phyloP scores from a whole-genome alignment of 2,113 vertebrate species.

The Xenopus tropicalis region DNA sequence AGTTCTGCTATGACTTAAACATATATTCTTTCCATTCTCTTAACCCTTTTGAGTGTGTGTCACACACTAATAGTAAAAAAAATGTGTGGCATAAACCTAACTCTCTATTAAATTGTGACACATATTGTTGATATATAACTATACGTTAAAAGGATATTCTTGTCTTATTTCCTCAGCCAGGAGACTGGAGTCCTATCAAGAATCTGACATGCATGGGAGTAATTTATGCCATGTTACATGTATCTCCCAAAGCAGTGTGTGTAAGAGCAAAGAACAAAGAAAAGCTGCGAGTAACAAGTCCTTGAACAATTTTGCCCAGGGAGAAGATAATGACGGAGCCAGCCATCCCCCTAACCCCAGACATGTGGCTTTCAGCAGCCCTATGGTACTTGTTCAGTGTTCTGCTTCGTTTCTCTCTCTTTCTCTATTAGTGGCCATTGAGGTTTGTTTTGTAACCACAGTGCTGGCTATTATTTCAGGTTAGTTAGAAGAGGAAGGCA shows the following conservation, averaged over 20 bases:
- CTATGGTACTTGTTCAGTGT: slow-evolving; percentile 71
- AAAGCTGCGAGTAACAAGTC: slow-evolving; percentile 62
- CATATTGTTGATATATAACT: too few species aligned
- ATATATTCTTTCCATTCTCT: too few species aligned
- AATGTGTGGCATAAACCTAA: too few species aligned
- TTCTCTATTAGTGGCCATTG: neutral
- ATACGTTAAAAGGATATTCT: too few species aligned
- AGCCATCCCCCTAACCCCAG: slow-evolving; percentile 43
- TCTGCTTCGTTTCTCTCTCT: neutral
- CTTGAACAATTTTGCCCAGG: slow-evolving; percentile 56
- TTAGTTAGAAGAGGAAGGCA: too few species aligned
- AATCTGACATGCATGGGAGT: slow-evolving; percentile 54
- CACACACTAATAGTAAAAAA: too few species aligned
- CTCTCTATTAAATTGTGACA: too few species aligned
- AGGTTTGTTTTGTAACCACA: too few species aligned
- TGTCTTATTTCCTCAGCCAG: slow-evolving; percentile 57
- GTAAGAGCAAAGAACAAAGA: slow-evolving; percentile 52
- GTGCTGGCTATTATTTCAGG: too few species aligned
- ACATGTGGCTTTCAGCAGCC: slow-evolving; percentile 80
- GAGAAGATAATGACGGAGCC: slow-evolving; percentile 48
- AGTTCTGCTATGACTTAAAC: too few species aligned
- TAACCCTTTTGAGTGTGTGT: neutral
- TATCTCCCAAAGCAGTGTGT: slow-evolving; percentile 50
- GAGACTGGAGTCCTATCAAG: slow-evolving; percentile 77
- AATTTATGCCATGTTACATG: slow-evolving; percentile 22